Evolutionary conservation across 2,113 vertebrate genomes (phyloP).

Genomic region (Solenodon paradoxus): DNA sequence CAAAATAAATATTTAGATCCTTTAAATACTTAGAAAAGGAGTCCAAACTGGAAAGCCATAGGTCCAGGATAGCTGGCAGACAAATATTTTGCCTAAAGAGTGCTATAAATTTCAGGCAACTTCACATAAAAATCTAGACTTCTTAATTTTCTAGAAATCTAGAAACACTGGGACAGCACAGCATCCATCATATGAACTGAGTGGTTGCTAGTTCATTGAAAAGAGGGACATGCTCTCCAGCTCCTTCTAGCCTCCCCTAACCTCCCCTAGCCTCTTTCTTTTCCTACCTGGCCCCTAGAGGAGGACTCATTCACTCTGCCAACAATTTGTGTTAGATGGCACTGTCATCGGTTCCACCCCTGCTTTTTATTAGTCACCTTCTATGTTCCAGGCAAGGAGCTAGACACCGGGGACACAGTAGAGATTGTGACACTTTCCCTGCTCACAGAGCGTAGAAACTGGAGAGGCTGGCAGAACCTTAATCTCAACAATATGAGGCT

Average conservation of each 20-base stretch:
- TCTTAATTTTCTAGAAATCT: not conserved
- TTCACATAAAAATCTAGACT: constrained; percentile 20
- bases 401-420: not conserved
- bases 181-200: not conserved
- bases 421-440: not conserved
- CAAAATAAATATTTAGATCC: constrained; percentile 3
- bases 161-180: not conserved
- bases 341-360: not conserved
- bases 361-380: not conserved
- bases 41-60: not conserved
- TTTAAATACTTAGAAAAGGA: constrained; percentile 17
- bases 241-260: not conserved
- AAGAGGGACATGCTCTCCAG: not conserved
- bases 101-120: not conserved
- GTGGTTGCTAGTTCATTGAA: not conserved
- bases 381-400: not conserved
- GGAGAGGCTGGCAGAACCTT: not conserved
- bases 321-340: not conserved
- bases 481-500: not conserved
- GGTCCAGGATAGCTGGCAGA: not conserved
- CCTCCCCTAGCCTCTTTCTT: not conserved
- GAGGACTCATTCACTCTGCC: not conserved
- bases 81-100: not conserved
- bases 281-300: not conserved
- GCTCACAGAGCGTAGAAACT: not conserved